Percentiles rank a stretch among this genome's conserved stretches.
These are phyloP conservation scores for Zaprionus vittiger DNA, from an alignment of 1,140 invertebrate genomes.

Conservation along the genomic window DNA sequence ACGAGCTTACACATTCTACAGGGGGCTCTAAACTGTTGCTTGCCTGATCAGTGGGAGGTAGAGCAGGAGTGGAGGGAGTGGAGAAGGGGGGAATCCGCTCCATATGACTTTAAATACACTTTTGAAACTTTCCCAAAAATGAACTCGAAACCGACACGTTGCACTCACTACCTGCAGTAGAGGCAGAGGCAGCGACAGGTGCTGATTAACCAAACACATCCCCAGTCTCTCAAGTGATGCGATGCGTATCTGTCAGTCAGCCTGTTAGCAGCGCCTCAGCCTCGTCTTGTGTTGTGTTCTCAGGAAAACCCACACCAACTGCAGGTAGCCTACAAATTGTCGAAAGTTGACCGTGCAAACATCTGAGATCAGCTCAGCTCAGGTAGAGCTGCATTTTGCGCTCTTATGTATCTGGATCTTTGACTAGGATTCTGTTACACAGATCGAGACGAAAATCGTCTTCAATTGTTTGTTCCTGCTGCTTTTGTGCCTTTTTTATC, in stretches of 20 bases:
- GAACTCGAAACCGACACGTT: constrained; percentile 17
- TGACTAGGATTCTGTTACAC: constrained; percentile 72
- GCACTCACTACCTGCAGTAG: constrained; percentile 12
- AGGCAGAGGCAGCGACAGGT: constrained; percentile 56
- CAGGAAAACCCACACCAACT: constrained; percentile 78
- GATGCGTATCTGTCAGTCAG: constrained; percentile 80
- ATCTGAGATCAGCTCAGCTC: constrained; percentile 24
- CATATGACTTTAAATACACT: constrained; percentile 65
- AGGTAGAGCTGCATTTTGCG: constrained; percentile 40
- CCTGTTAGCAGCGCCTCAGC: constrained; percentile 60
- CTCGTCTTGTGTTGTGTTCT: constrained; percentile 36
- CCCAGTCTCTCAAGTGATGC: constrained; percentile 31
- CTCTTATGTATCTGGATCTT: constrained; percentile 51
- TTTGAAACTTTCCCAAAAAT: constrained; percentile 72
- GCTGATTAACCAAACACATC: constrained; percentile 80
- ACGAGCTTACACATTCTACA: constrained; percentile 42
- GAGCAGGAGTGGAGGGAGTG: constrained; percentile 32
- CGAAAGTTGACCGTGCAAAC: constrained; percentile 78
- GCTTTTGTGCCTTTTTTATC: constrained; percentile 55
- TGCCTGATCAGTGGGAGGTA: not conserved
- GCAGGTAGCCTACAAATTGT: constrained; percentile 79
- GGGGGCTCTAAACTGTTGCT: constrained; percentile 18
- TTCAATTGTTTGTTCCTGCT: constrained; percentile 79
- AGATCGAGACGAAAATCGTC: constrained; percentile 27
- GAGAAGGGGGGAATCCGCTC: constrained; percentile 37